Evolutionary conservation across 2,888 invertebrate species (phyloP), one percentile per base, ranked within the genome.

Genomic region (Noctua janthina): DNA sequence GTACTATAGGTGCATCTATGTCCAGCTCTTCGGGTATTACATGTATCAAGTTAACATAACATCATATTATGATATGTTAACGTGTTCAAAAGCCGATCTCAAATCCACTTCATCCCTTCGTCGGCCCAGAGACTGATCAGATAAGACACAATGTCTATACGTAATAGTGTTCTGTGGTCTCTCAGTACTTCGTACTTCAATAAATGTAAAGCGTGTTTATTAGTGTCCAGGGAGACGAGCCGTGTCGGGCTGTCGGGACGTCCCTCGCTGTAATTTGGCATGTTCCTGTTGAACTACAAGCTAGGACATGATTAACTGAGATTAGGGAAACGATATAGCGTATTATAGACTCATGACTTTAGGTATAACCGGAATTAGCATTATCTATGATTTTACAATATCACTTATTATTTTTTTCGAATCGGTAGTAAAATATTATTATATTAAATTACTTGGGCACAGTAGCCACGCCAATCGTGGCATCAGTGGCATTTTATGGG

Each of bases 171-270:
- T 8, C 64, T 8, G 17, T 35, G 29, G 64, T 35, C 64, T 64
- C n/a, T n/a, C 13, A 35, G 64, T 64, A 17, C 35, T 39, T 29
- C 59, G n/a, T 51, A 56, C 62, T n/a, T 73, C n/a, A n/a, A 72
- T 49, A 49, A 43, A 86, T 76, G 82, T 86, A 51, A 39, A 84
- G 62, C 67, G 46, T 70, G 69, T 86, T 75, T 74, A 83, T 79
- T 79, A 79, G 84, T 68, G 74, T 39, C 87, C 39, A 0, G 87
- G 87, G 87, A 84, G 59, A 79, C 73, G 79, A 85, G 67, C 79
- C 84, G 73, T 83, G 84, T 82, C 43, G 76, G 49, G 64, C 66
- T 83, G 84, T 76, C 43, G 76, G 54, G 64, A 69, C 74, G 62
- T 66, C 71, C 39, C n/a, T 29, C 35, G n/a, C 15, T 72, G 15